Conservation (phyloP, 2,888 invertebrate genomes). For the Scaptomyza polygonia region DNA sequence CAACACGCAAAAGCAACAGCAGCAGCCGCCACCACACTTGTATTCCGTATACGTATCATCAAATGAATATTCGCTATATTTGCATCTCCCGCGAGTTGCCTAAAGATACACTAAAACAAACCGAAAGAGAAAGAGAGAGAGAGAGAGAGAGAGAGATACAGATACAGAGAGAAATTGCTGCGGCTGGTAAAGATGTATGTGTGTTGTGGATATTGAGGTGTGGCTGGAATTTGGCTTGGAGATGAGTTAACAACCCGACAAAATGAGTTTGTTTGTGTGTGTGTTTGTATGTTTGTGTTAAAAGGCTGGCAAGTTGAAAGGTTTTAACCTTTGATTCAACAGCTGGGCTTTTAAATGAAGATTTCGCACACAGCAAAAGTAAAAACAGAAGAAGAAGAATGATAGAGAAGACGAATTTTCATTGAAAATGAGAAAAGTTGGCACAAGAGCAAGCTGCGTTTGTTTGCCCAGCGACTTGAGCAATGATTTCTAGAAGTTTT, state of each 20-base stretch:
- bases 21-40: constrained; percentile 5
- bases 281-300: constrained; percentile 23
- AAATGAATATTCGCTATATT: constrained; percentile 79
- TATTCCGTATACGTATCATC: constrained; percentile 57
- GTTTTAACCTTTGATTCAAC: constrained; percentile 77
- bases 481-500: constrained; percentile 44
- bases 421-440: constrained; percentile 71
- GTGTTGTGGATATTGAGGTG: constrained; percentile 44
- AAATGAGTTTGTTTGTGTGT: constrained; percentile 64
- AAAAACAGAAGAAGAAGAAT: not conserved
- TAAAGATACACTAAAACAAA: constrained; percentile 40
- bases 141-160: constrained; percentile 5
- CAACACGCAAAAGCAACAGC: constrained; percentile 14
- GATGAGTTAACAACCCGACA: constrained; percentile 49
- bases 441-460: constrained; percentile 30
- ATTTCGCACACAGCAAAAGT: constrained; percentile 42
- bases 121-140: constrained; percentile 4
- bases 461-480: constrained; percentile 53
- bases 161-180: not conserved
- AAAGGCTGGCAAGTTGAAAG: constrained; percentile 62
- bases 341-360: constrained; percentile 78
- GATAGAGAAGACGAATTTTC: constrained; percentile 4
- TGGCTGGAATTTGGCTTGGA: constrained; percentile 24
- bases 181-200: constrained; percentile 28
- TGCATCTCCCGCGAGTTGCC: constrained; percentile 65